phyloP scores from a whole-genome alignment of 1,140 invertebrate genomes.

The Eurosta solidaginis region DNA sequence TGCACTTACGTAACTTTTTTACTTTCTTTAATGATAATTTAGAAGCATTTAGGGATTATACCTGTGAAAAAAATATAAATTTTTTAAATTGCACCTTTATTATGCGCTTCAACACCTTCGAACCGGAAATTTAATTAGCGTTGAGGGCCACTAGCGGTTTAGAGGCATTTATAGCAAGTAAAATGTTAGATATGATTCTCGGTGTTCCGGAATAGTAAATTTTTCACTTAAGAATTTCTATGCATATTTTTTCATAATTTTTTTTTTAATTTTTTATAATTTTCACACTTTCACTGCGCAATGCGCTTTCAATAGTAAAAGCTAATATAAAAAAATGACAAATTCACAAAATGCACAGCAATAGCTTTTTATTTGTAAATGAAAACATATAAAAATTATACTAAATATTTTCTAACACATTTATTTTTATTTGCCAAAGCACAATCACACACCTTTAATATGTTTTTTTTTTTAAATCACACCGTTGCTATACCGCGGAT shows the following conservation, averaged over 20 bases:
- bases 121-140: constrained; percentile 21
- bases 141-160: background rate
- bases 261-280: background rate
- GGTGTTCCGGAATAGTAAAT: background rate
- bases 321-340: background rate
- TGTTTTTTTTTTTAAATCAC: background rate
- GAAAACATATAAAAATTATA: background rate
- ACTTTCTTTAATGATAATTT: background rate
- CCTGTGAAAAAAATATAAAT: background rate
- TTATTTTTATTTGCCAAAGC: constrained; percentile 33
- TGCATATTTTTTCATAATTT: background rate
- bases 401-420: constrained; percentile 13
- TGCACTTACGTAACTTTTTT: constrained; percentile 2
- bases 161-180: background rate
- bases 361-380: constrained; percentile 18
- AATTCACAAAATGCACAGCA: background rate
- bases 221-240: background rate
- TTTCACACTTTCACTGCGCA: background rate
- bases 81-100: background rate
- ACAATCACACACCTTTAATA: background rate
- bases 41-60: too few species aligned
- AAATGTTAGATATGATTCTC: too few species aligned
- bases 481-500: constrained; percentile 17
- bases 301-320: background rate
- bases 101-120: background rate